Evolutionary conservation across 2,113 vertebrate genomes (phyloP), one percentile per base, ranked within the genome.

Genomic region (Tylochromis polylepis): DNA sequence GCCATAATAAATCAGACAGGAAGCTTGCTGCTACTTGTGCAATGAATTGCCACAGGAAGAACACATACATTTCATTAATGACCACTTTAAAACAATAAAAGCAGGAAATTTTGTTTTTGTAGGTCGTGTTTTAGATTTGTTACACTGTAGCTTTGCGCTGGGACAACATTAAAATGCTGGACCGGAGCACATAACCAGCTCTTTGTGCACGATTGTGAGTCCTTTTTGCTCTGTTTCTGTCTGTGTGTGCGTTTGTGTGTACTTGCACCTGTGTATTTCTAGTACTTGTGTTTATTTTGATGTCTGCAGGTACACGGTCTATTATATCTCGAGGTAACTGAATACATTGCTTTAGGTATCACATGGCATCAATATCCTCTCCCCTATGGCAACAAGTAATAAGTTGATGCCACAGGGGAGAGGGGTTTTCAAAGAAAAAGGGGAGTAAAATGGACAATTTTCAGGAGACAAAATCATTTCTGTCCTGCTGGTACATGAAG

Each of bases 1-100:
- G 90, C 85, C 79, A 34, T 87, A 84, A 87, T 94, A 94, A 94
- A 93, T 94, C 89, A 65, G 83, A 90, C 92, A 58, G 93, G 93
- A 96, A 91, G 87, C 87, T 84, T 43, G 77, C 79, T 70, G 89
- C 92, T 82, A 94, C 91, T 79, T 88, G 62, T 70, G 22, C 88
- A 89, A 77, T 38, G 22, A 49, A 67, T 79, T 31, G n/a, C 90
- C 87, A 84, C 82, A 87, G 86, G 89, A 92, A 82, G 67, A 87
- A 51, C 77, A 84, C 60, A 59, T 81, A 88, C 55, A 84, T 85
- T 70, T 59, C 80, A 91, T 89, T 95, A 94, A 94, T 91, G 89
- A 77, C 85, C 82, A 75, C 85, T 92, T 90, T 87, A 79, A 93
- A 90, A 90, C 82, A 88, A 79, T 90, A 87, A 91, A 86, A 2